Percentiles rank a stretch among this genome's conserved stretches.
These are phyloP conservation scores for Botia almorhae DNA, from an alignment of 2,797 vertebrate species.

Conservation along the genomic window DNA sequence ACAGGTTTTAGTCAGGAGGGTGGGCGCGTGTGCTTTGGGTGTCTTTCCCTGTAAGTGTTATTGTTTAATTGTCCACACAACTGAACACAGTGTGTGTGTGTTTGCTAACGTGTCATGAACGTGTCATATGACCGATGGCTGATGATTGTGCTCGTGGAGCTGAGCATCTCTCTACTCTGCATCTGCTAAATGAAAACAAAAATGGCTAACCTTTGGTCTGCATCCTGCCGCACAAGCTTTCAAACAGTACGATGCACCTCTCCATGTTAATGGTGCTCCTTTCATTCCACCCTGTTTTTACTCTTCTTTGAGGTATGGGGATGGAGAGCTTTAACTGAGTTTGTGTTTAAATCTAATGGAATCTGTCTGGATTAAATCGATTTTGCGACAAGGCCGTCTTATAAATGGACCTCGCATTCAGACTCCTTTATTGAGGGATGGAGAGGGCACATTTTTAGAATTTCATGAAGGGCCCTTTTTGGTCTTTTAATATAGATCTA, in stretches of 20 bases:
- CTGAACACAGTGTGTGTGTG: constrained; percentile 47
- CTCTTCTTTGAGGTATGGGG: constrained; percentile 63
- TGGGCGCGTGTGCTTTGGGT: background rate
- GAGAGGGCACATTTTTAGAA: constrained; percentile 46
- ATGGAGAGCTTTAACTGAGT: constrained; percentile 67
- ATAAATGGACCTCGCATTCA: constrained; percentile 66
- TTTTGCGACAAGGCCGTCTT: constrained; percentile 63
- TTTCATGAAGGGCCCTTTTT: constrained; percentile 48
- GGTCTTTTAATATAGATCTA: constrained; percentile 63
- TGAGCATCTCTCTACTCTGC: constrained; percentile 54
- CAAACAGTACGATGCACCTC: constrained; percentile 61
- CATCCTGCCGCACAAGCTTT: constrained; percentile 68
- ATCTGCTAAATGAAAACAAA: constrained; percentile 68
- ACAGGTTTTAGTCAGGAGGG: background rate
- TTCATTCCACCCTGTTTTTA: constrained; percentile 61
- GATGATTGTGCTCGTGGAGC: constrained; percentile 19
- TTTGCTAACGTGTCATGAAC: constrained; percentile 34
- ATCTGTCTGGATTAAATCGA: constrained; percentile 70
- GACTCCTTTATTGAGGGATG: constrained; percentile 42
- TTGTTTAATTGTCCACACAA: constrained; percentile 5
- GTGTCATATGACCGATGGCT: constrained; percentile 11
- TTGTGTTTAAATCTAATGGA: constrained; percentile 74
- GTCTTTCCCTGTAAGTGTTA: background rate
- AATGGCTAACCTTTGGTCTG: constrained; percentile 66
- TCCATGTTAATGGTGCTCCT: constrained; percentile 66